These are phyloP conservation scores for Enteromius treurensis DNA, from an alignment of 2,797 vertebrate species.

Conservation along the genomic window DNA sequence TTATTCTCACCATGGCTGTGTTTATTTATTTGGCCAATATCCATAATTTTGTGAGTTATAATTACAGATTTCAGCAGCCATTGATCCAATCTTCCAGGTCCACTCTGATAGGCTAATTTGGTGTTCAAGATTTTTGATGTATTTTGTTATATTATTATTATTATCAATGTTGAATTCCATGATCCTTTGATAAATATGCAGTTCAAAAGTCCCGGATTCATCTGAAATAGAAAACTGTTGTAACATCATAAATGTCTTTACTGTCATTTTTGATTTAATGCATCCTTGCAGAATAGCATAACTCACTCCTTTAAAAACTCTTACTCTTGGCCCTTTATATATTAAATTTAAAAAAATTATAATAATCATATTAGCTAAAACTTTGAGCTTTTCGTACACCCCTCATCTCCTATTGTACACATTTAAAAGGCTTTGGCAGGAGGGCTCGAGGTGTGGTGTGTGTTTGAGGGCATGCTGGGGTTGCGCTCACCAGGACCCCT, in stretches of 20 bases:
- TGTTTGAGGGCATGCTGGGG: conserved; percentile 40
- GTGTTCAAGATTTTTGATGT: neutral
- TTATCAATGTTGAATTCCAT: neutral
- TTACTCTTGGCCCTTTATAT: neutral
- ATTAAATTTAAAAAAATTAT: neutral
- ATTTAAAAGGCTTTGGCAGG: conserved; percentile 32
- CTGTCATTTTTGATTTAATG: neutral
- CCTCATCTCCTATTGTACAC: conserved; percentile 8
- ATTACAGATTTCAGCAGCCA: neutral
- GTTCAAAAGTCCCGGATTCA: neutral
- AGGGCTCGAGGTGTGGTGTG: conserved; percentile 18
- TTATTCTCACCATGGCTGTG: neutral
- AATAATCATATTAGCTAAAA: neutral
- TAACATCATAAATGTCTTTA: neutral
- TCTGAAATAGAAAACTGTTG: neutral
- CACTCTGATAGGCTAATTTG: neutral
- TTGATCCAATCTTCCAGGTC: neutral
- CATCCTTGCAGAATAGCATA: neutral
- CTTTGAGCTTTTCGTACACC: conserved; percentile 7
- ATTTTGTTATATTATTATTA: neutral
- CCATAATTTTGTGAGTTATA: neutral
- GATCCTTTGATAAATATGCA: neutral
- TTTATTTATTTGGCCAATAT: neutral
- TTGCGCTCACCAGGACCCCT: conserved; percentile 43
- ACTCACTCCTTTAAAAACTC: neutral